A percentile compares a stretch with the other conserved stretches of the same genome.
Evolutionary conservation across 1,140 invertebrate species (phyloP).

Genomic region (Drosophila parvula): DNA sequence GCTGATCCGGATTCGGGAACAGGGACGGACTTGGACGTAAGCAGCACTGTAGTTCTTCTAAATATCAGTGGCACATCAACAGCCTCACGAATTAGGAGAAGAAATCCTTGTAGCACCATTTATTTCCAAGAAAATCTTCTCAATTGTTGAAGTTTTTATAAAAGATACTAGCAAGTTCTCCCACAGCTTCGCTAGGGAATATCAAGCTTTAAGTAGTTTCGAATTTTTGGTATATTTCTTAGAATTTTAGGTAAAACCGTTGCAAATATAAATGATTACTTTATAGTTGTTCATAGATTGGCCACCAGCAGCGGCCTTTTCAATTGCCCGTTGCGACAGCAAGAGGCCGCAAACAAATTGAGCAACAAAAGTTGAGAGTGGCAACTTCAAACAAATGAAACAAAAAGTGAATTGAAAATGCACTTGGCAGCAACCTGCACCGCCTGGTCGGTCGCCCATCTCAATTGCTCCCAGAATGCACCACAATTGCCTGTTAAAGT

Average conservation of each 20-base stretch:
- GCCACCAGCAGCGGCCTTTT: constrained; percentile 10
- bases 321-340: constrained; percentile 32
- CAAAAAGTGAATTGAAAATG: constrained; percentile 33
- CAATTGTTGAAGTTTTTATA: too few relatives aligned
- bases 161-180: too few relatives aligned
- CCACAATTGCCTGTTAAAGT: constrained; percentile 66
- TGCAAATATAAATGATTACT: too few relatives aligned
- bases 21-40: constrained; percentile 59
- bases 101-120: not conserved
- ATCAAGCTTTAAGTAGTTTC: too few relatives aligned
- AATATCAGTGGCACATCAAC: not conserved
- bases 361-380: constrained; percentile 36
- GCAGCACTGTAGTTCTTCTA: constrained; percentile 32
- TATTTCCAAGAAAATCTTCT: not conserved
- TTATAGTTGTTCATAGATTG: too few relatives aligned
- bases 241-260: too few relatives aligned
- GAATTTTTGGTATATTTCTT: too few relatives aligned
- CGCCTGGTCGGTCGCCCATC: constrained; percentile 27
- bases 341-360: constrained; percentile 61
- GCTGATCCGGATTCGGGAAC: constrained; percentile 21
- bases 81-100: too few relatives aligned
- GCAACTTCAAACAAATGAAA: constrained; percentile 35
- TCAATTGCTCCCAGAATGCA: constrained; percentile 46
- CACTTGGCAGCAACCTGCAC: constrained; percentile 50
- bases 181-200: too few relatives aligned